These are phyloP conservation scores for Steinernema carpocapsae DNA, from an alignment of 2,888 invertebrate genomes.

Conservation along the genomic window DNA sequence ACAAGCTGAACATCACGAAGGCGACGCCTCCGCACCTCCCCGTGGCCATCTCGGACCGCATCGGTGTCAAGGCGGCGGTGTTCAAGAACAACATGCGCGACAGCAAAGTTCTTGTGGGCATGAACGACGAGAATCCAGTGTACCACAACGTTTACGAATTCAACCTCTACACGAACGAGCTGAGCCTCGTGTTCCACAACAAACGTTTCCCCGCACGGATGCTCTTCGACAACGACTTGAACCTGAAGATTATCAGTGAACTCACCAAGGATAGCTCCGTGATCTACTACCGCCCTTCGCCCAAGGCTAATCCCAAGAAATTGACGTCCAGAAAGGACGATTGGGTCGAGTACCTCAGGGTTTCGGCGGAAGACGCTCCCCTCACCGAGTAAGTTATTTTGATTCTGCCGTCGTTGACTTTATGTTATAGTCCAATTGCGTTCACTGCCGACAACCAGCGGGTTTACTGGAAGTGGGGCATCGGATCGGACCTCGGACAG, in stretches of 20 bases:
- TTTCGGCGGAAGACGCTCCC: slow-evolving; percentile 64
- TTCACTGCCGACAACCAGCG: slow-evolving; percentile 63
- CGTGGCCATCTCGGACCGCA: slow-evolving; percentile 52
- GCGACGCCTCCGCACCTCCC: slow-evolving; percentile 39
- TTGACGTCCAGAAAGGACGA: slow-evolving; percentile 55
- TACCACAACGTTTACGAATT: slow-evolving; percentile 66
- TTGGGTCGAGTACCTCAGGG: slow-evolving; percentile 62
- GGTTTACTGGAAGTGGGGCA: slow-evolving; percentile 66
- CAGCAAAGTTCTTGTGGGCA: slow-evolving; percentile 56
- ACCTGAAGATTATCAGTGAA: slow-evolving; percentile 61
- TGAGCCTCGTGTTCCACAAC: slow-evolving; percentile 57
- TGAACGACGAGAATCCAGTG: slow-evolving; percentile 66
- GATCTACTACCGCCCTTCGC: slow-evolving; percentile 53
- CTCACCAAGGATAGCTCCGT: slow-evolving; percentile 60
- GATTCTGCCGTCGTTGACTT: not conserved
- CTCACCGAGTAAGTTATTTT: slow-evolving; percentile 54
- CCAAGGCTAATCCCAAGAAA: slow-evolving; percentile 48
- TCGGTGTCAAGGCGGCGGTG: slow-evolving; percentile 60
- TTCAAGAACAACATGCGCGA: slow-evolving; percentile 61
- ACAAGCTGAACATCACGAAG: slow-evolving; percentile 66
- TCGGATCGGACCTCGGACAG: slow-evolving; percentile 62
- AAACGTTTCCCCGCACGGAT: slow-evolving; percentile 62
- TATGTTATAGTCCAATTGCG: slow-evolving; percentile 58
- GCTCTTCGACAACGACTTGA: slow-evolving; percentile 59
- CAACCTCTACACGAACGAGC: slow-evolving; percentile 61